These are phyloP conservation scores for Euphydryas editha DNA, from an alignment of 2,888 invertebrate genomes.

Conservation along the genomic window DNA sequence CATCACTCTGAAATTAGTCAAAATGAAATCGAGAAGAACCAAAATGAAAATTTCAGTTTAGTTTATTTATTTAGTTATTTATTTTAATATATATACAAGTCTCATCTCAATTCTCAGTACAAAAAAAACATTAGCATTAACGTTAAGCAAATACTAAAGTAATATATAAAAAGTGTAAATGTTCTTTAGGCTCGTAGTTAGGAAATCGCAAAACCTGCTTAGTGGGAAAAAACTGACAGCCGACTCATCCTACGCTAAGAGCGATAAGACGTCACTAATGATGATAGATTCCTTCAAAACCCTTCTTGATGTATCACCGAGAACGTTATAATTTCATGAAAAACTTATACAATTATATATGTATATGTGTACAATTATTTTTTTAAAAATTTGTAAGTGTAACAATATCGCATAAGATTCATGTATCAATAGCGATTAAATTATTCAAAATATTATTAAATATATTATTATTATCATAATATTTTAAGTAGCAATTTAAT, in stretches of 20 bases:
- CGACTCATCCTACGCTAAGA: conserved; percentile 7
- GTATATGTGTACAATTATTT: neutral
- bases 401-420: no score
- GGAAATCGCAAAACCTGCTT: conserved; percentile 1
- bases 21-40: no score
- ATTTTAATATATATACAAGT: no score
- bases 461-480: no score
- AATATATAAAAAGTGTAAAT: neutral
- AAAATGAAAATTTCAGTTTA: no score
- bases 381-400: neutral
- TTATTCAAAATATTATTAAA: no score
- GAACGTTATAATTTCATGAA: conserved; percentile 21
- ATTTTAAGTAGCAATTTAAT: no score
- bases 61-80: no score
- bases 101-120: no score
- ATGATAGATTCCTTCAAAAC: conserved; percentile 25
- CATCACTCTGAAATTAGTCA: no score
- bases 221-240: neutral
- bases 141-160: neutral
- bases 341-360: neutral
- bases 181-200: neutral
- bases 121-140: no score
- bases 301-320: conserved; percentile 20
- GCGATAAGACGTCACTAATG: conserved; percentile 16
- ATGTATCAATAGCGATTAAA: no score